A percentile compares a stretch with the other conserved stretches of the same genome.
phyloP scores from a whole-genome alignment of 2,113 vertebrate species.

The Vulpes ferrilata region DNA sequence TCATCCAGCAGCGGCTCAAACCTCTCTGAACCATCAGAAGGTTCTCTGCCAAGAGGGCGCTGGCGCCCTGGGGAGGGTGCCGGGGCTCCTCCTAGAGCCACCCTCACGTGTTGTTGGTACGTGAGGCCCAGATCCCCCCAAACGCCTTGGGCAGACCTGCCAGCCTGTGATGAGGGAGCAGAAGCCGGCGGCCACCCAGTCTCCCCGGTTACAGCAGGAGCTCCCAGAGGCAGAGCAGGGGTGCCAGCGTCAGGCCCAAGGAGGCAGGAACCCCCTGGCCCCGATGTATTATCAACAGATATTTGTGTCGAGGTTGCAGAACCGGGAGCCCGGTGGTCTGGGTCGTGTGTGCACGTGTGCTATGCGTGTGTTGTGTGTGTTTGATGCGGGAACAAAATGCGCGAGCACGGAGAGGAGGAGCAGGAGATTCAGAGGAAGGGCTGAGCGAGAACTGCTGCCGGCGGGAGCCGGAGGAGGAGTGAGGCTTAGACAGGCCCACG shows the following conservation, averaged over 20 bases:
- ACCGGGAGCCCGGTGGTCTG: not conserved
- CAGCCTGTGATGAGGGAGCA: rapidly evolving
- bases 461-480: not conserved
- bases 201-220: not conserved
- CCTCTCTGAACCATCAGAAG: not conserved
- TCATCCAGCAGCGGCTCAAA: not conserved
- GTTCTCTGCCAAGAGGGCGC: not conserved
- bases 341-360: not conserved
- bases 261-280: not conserved
- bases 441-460: not conserved
- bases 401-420: not conserved
- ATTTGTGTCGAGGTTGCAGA: not conserved
- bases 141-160: not conserved
- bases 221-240: too few species aligned
- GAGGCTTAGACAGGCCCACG: not conserved
- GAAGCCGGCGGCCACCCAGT: not conserved
- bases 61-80: rapidly evolving
- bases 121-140: too few species aligned
- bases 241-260: not conserved
- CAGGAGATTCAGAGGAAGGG: rapidly evolving
- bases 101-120: not conserved
- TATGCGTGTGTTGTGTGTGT: not conserved
- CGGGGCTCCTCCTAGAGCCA: not conserved
- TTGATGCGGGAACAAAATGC: not conserved
- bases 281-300: not conserved